Evolutionary conservation across 1,140 invertebrate genomes (phyloP).

Genomic region (Lutraria rhynchaena): DNA sequence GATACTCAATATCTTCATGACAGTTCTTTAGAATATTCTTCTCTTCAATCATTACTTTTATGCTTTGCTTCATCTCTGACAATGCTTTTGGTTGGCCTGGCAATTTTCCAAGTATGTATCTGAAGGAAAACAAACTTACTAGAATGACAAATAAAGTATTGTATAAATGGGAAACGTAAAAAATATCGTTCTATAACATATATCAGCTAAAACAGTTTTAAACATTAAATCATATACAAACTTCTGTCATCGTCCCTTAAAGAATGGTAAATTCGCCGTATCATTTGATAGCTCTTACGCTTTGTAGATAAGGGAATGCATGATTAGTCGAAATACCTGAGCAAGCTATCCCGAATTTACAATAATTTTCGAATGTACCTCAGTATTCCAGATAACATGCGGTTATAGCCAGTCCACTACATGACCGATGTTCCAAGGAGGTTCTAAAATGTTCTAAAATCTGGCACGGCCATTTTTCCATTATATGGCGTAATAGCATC

Average conservation of each 20-base stretch:
- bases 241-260: not conserved
- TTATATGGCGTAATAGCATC: too few species aligned
- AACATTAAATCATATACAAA: not conserved
- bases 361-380: too few species aligned
- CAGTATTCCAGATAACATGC: too few species aligned
- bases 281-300: not conserved
- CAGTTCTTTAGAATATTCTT: not conserved
- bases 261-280: not conserved
- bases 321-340: too few species aligned
- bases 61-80: constrained; percentile 9
- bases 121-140: not conserved
- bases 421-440: too few species aligned
- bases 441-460: too few species aligned
- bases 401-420: too few species aligned
- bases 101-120: constrained; percentile 27
- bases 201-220: not conserved
- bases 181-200: not conserved
- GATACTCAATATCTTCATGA: constrained; percentile 28
- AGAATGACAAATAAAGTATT: not conserved
- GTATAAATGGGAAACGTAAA: not conserved
- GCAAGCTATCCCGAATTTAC: too few species aligned
- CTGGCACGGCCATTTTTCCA: too few species aligned
- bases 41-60: not conserved
- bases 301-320: too few species aligned
- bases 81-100: not conserved